These are phyloP conservation scores for Odobenus rosmarus DNA, from an alignment of 2,113 vertebrate genomes.

Conservation along the genomic window DNA sequence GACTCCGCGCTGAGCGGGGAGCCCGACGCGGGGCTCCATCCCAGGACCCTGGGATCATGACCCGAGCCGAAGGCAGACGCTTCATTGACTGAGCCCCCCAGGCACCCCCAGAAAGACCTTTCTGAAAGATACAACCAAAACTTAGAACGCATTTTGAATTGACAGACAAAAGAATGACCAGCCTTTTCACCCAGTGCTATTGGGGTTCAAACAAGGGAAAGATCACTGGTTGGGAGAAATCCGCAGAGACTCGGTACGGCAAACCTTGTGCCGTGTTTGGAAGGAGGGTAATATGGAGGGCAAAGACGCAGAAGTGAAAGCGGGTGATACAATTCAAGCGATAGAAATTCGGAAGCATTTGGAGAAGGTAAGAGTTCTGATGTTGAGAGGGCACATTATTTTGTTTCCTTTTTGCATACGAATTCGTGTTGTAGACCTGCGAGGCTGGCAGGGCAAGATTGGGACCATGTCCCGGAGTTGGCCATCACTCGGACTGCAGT, in stretches of 20 bases:
- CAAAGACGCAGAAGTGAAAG: not conserved
- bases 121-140: constrained; percentile 16
- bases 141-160: constrained; percentile 8
- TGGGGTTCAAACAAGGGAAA: not conserved
- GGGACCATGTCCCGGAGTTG: not conserved
- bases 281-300: not conserved
- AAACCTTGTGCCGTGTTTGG: not conserved
- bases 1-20: too few species aligned
- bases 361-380: not conserved
- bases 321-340: not conserved
- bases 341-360: not conserved
- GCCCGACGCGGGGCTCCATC: not conserved
- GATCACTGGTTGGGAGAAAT: constrained; percentile 33
- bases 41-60: not conserved
- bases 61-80: not conserved
- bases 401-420: not conserved
- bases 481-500: not conserved
- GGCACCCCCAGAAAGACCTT: not conserved
- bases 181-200: constrained; percentile 13
- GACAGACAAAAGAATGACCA: not conserved
- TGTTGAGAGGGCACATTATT: not conserved
- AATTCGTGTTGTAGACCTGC: not conserved
- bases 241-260: not conserved
- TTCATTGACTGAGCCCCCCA: not conserved
- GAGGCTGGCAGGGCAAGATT: not conserved